Base-by-base conservation (phyloP, 2,113 vertebrate genomes). In the Pseudopipra pipra region DNA sequence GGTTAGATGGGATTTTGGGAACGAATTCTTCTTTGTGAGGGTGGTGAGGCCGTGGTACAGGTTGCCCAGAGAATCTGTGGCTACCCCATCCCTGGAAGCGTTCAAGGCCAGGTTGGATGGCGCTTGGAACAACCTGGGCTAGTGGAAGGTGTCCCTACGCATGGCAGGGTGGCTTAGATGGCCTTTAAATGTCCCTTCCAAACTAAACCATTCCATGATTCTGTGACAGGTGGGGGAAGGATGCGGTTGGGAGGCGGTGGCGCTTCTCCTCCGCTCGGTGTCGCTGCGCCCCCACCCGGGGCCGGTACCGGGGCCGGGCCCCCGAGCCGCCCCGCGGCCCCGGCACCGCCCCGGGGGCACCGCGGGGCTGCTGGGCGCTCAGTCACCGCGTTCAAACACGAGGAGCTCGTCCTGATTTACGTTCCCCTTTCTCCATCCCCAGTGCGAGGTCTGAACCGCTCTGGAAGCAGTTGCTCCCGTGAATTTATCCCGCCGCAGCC, bases 191-290 rank as follows among this genome's bases (percentile, higher is more conserved):
- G n/a, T 41, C 28, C 33, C 65, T 9, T 61, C 35, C 35, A 37
- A 4, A 14, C n/a, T 5, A 28, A 3, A 7, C 8, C n/a, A 0
- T 11, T 28, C 22, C 49, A 8, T 4, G 25, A 1, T 3, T 9
- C 68, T 39, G 0, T 1, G 67, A 2, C 9, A 20, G 11, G 35
- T 13, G 62, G 24, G 18, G 6, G 9, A 2, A 9, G 11, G 25
- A 3, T 5, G 27, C 14, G 16, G 7, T 3, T 21, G 33, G 9
- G 6, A 7, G 11, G 68, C 58, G 2, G n/a, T 20, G n/a, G 8
- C 76, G 5, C 5, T 12, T 22, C 21, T 8, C 0, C 1, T 37
- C 67, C 89, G 37, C 89, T 52, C 12, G 82, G 67, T n/a, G 94
- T 44, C 74, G 73, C 92, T 87, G 82, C 39, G 21, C 77, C 20